phyloP scores from a whole-genome alignment of 2,888 invertebrate genomes.

The Acrobasis consociella region DNA sequence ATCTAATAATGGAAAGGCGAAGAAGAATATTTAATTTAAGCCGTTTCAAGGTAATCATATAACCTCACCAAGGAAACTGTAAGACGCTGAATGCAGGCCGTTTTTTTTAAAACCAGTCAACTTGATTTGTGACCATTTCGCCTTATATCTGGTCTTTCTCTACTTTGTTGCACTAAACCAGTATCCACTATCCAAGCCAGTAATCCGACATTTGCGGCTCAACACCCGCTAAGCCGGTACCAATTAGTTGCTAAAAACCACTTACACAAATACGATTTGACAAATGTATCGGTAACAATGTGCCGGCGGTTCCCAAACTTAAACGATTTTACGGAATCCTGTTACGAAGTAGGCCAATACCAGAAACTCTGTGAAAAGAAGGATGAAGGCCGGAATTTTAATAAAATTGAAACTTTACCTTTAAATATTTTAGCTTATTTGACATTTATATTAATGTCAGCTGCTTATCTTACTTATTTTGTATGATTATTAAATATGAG shows the following conservation, averaged over 20 bases:
- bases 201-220: slow-evolving; percentile 54
- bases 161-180: slow-evolving; percentile 26
- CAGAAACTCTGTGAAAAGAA: neutral
- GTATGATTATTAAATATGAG: neutral
- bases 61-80: too few relatives aligned
- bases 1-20: too few relatives aligned
- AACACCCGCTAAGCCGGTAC: slow-evolving; percentile 68
- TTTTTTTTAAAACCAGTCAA: too few relatives aligned
- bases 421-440: neutral
- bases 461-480: neutral
- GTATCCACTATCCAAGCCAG: too few relatives aligned
- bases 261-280: slow-evolving; percentile 65
- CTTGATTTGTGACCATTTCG: too few relatives aligned
- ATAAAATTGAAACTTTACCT: neutral
- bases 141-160: neutral
- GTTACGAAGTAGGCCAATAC: neutral
- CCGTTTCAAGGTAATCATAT: too few relatives aligned
- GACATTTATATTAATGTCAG: neutral
- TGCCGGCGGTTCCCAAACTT: slow-evolving; percentile 50
- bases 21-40: too few relatives aligned
- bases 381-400: neutral
- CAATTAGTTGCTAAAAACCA: slow-evolving; percentile 73
- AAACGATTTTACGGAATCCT: neutral
- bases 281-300: slow-evolving; percentile 43
- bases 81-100: too few relatives aligned